phyloP scores from a whole-genome alignment of 2,797 vertebrate species.

The Syngnathus acus region DNA sequence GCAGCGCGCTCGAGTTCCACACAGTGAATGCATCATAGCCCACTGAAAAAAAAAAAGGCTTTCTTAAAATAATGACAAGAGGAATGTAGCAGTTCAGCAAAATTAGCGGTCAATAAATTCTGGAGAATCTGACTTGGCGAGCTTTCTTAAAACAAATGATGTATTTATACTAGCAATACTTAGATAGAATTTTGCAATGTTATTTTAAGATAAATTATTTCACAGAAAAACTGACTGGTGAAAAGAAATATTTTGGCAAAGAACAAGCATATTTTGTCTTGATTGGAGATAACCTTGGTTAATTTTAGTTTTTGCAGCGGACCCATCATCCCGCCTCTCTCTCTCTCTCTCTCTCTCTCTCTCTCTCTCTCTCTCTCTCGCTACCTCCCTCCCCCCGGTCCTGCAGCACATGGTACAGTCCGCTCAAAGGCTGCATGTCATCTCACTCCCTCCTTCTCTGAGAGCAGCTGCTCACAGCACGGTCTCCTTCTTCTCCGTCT shows the following conservation, averaged over 20 bases:
- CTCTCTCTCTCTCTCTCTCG: constrained; percentile 29
- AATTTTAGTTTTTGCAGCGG: constrained; percentile 4
- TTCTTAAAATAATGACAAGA: neutral
- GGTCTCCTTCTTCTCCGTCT: constrained; percentile 34
- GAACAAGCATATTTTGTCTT: neutral
- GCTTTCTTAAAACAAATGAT: neutral
- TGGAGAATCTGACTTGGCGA: neutral
- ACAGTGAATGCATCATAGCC: constrained; percentile 5
- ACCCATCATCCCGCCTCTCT: constrained; percentile 19
- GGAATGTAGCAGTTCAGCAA: neutral
- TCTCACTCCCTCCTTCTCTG: constrained; percentile 71
- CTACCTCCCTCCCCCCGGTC: constrained; percentile 46
- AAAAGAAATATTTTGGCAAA: neutral
- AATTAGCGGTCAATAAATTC: neutral
- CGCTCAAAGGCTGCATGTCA: constrained; percentile 74
- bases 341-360: constrained; percentile 32
- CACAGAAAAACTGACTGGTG: neutral
- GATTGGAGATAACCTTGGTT: neutral
- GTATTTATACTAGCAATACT: too few species aligned
- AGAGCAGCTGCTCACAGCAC: constrained; percentile 66
- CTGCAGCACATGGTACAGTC: constrained; percentile 79
- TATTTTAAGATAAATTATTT: neutral
- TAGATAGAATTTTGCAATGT: neutral
- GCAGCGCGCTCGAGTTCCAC: constrained; percentile 25
- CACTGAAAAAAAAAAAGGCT: neutral